Base-by-base conservation (phyloP, 2,888 invertebrate genomes). In the Trisateles emortualis region DNA sequence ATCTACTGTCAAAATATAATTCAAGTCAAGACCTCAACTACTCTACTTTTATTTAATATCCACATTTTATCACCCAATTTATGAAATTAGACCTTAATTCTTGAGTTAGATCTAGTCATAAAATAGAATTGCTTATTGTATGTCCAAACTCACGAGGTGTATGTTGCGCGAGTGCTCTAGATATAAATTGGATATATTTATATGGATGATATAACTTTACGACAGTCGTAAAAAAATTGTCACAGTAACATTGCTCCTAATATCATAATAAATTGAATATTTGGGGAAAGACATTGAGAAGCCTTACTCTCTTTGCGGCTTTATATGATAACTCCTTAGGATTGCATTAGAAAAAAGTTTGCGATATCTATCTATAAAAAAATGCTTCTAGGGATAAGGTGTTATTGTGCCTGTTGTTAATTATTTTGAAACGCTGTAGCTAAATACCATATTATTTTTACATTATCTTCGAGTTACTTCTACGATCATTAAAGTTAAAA, bases 111-210 rank as follows among this genome's bases (percentile, higher is more conserved):
- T 41, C 22, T 42, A 40, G 43, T 42, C 16, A 53, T 64, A 29
- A 59, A 67, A 53, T 9, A 30, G 42, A 58, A 62, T 33, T 8
- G 50, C 24, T 49, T 49, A 56, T 60, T 68, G 49, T 67, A 46
- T 24, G 49, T 51, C 2, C 46, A 38, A 24, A 46, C 40, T 52
- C 54, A 57, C 51, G 43, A 49, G 38, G 38, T 32, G 16, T 22
- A 43, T 52, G 52, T 59, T 55, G 52, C 43, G 54, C 45, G 26
- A 49, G 6, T 38, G 52, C 17, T 52, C 56, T 38, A 65, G 26
- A 59, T 49, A 52, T 35, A 42, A 41, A 46, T 22, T 33, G 33
- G 9, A 22, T 16, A 13, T 24, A 24, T 47, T 49, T 45, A 32
- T 51, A 35, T 36, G 19, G 32, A 53, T 50, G 24, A 40, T 30